These are phyloP conservation scores for Lasiurus borealis DNA, from an alignment of 2,113 vertebrate genomes.

Conservation along the genomic window DNA sequence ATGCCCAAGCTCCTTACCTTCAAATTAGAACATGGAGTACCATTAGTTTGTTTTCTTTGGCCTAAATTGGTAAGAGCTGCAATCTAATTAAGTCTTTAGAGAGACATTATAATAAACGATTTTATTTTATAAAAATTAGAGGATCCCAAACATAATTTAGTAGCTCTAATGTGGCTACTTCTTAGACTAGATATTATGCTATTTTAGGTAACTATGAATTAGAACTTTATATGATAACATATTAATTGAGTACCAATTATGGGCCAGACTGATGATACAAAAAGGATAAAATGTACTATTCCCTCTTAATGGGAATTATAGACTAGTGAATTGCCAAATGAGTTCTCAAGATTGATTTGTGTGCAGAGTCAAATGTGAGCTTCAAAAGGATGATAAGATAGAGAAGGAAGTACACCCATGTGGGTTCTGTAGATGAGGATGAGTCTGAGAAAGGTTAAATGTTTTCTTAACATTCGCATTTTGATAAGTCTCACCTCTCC, in stretches of 20 bases:
- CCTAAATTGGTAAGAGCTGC: neutral
- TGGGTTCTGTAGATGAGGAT: neutral
- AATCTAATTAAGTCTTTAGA: neutral
- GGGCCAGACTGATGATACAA: neutral
- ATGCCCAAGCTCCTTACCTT: neutral
- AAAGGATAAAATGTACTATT: neutral
- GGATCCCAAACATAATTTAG: neutral
- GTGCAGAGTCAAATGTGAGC: neutral
- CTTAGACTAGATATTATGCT: neutral
- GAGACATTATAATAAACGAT: neutral
- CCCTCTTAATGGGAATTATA: neutral
- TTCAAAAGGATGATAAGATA: neutral
- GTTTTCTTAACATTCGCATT: neutral
- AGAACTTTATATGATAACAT: neutral
- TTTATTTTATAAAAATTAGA: slow-evolving; percentile 24
- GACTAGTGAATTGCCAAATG: neutral
- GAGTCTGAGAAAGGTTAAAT: neutral
- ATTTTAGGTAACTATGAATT: neutral
- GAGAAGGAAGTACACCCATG: neutral
- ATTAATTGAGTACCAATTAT: neutral
- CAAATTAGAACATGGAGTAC: neutral
- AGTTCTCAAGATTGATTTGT: neutral
- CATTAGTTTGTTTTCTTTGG: neutral
- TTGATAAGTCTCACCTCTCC: neutral
- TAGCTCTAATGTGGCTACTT: neutral